Base-by-base conservation (phyloP, 2,888 invertebrate species). In the Diogma glabrata region DNA sequence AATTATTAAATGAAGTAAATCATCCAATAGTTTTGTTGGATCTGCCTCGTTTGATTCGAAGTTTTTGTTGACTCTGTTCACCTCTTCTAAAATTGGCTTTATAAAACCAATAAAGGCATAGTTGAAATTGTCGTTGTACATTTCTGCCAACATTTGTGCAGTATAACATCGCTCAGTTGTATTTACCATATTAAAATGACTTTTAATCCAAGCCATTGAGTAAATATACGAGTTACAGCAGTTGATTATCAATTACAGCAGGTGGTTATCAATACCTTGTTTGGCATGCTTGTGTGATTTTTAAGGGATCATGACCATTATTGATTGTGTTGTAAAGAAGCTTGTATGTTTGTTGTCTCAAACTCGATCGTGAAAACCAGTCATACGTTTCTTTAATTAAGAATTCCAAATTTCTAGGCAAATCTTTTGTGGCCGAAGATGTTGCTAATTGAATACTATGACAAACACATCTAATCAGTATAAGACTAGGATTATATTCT, bases 181-280 rank as follows among this genome's bases (percentile, higher is more conserved):
- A n/a, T n/a, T n/a, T n/a, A n/a, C n/a, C 1, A 50, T 20, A 5
- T 16, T 24, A 6, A 51, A 51, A 16, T 30, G 22, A 2, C 20
- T 51, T 12, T 20, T 17, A 51, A 30, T 17, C 46, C 51, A 7
- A 51, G 3, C 51, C 51, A 51, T 2, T 45, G 30, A 7, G 14
- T 14, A 2, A 14, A 28, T 22, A 51, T 36, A 7, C 30, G 22
- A 10, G 4, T 33, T n/a, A 51, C 36, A 23, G 14, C 22, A 16
- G 12, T 17, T 20, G 33, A 55, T n/a, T 24, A n/a, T n/a, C n/a
- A n/a, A n/a, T n/a, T n/a, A n/a, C n/a, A n/a, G n/a, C n/a, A n/a
- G n/a, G n/a, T 33, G 60, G 60, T 5, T 59, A 58, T 5, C 60
- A 53, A 59, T 60, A 60, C 28, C 62, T 22, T 8, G 60, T 62